These are phyloP conservation scores for Anastrepha ludens DNA, from an alignment of 1,140 invertebrate genomes.

Conservation along the genomic window DNA sequence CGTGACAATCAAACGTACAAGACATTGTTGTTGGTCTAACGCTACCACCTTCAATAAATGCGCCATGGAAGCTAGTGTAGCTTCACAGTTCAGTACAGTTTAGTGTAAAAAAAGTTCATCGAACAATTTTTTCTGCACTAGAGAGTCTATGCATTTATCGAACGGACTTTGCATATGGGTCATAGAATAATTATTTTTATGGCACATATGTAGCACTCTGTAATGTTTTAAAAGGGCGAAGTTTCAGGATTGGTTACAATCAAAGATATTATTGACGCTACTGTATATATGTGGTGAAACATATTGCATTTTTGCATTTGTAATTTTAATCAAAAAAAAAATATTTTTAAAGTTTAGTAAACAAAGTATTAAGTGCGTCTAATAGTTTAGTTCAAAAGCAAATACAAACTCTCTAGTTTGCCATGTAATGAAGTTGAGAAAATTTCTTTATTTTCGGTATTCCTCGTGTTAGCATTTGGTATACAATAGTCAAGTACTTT, in stretches of 20 bases:
- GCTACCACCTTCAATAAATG: no score
- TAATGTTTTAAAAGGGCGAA: not conserved
- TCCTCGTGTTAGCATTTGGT: slow-evolving; percentile 41
- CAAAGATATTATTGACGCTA: slow-evolving; percentile 31
- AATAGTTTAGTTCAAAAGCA: not conserved
- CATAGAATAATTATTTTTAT: no score
- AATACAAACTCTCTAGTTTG: not conserved
- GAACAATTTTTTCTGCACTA: no score
- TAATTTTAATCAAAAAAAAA: slow-evolving; percentile 30
- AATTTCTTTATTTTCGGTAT: slow-evolving; percentile 31
- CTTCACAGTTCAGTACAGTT: no score
- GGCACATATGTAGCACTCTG: not conserved
- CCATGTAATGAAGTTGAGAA: slow-evolving; percentile 40
- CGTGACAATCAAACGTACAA: no score
- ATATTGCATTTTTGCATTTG: slow-evolving; percentile 49
- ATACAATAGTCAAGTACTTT: slow-evolving; percentile 42
- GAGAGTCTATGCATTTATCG: no score
- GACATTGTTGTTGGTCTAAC: no score
- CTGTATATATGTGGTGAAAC: slow-evolving; percentile 49
- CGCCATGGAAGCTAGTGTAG: no score
- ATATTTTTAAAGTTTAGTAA: slow-evolving; percentile 19
- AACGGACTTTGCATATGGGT: no score
- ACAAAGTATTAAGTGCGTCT: not conserved
- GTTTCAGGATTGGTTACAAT: not conserved
- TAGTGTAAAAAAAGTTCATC: no score